Conservation (phyloP, 2,797 vertebrate genomes). For the Champsocephalus esox region DNA sequence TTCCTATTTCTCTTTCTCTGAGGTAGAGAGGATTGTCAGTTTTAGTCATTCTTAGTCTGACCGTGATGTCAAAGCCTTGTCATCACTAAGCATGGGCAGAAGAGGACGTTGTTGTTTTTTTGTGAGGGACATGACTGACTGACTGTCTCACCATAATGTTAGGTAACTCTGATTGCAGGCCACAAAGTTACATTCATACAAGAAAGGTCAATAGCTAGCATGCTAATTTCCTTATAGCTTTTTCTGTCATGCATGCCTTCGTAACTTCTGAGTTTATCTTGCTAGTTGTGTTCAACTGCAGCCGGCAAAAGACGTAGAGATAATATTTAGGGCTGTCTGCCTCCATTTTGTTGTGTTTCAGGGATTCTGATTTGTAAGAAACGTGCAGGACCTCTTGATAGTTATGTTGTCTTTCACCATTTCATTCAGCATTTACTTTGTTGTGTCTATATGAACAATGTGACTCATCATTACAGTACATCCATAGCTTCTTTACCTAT, state of each 20-base stretch:
- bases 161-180: constrained; percentile 41
- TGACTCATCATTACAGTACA: constrained; percentile 74
- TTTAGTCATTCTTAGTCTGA: constrained; percentile 69
- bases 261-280: constrained; percentile 30
- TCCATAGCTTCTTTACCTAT: constrained; percentile 69
- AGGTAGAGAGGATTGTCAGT: constrained; percentile 72
- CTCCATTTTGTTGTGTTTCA: constrained; percentile 25
- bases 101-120: constrained; percentile 44
- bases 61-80: constrained; percentile 70
- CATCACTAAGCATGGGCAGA: constrained; percentile 62
- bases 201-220: constrained; percentile 34
- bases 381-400: constrained; percentile 3
- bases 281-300: not conserved
- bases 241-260: constrained; percentile 13
- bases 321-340: constrained; percentile 8
- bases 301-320: constrained; percentile 24
- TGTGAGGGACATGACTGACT: constrained; percentile 40
- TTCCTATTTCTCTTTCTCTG: constrained; percentile 61
- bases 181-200: constrained; percentile 18
- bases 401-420: constrained; percentile 15
- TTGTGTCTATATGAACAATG: constrained; percentile 51
- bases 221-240: constrained; percentile 31
- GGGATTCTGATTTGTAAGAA: constrained; percentile 16
- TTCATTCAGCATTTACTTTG: constrained; percentile 9
- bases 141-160: constrained; percentile 54